These are phyloP conservation scores for Leptopilina syphax DNA, from an alignment of 2,888 invertebrate species.

Conservation along the genomic window DNA sequence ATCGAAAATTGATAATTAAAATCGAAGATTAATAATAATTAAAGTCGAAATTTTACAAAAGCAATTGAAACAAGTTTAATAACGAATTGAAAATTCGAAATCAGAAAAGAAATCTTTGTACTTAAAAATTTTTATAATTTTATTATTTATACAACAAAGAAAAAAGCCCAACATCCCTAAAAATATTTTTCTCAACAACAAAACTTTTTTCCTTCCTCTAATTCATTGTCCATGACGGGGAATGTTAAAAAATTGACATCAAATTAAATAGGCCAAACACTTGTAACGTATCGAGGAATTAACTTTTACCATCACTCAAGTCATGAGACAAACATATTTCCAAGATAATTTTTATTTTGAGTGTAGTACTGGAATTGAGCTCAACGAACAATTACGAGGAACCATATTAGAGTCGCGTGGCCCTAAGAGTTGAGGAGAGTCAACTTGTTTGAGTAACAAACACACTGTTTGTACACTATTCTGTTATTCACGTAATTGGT, in stretches of 20 bases:
- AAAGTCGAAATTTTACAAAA: too few species aligned
- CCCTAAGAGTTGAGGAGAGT: slow-evolving; percentile 43
- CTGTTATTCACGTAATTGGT: slow-evolving; percentile 53
- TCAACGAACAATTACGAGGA: slow-evolving; percentile 65
- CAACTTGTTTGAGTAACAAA: slow-evolving; percentile 49
- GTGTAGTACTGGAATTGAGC: slow-evolving; percentile 61
- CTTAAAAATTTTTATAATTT: too few species aligned
- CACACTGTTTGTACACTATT: slow-evolving; percentile 51
- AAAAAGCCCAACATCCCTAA: too few species aligned
- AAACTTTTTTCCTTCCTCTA: background rate
- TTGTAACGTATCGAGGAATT: background rate
- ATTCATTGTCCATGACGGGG: background rate
- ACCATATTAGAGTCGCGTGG: slow-evolving; percentile 56
- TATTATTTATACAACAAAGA: too few species aligned
- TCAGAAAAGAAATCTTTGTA: too few species aligned
- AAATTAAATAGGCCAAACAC: background rate
- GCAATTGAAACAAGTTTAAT: too few species aligned
- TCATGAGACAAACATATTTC: background rate
- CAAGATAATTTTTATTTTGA: slow-evolving; percentile 32
- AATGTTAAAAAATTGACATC: background rate
- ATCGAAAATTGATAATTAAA: too few species aligned
- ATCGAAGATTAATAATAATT: too few species aligned
- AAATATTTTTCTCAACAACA: background rate
- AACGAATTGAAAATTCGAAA: too few species aligned
- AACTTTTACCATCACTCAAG: background rate